Evolutionary conservation across 2,113 vertebrate species (phyloP), one percentile per base, ranked within the genome.

Genomic region (Elaphurus davidianus): DNA sequence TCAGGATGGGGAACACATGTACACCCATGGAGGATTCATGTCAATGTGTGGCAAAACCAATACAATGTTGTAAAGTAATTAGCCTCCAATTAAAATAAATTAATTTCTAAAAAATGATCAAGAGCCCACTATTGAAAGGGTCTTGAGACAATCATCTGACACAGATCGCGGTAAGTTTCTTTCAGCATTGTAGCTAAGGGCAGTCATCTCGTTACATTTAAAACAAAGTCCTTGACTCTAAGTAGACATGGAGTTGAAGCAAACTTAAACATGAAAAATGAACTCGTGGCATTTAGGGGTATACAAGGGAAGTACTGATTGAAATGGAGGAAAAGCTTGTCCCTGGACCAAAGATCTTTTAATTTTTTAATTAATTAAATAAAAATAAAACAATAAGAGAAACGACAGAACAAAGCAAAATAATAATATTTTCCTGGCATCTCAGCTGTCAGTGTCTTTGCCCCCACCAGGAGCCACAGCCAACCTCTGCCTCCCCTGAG

Each of bases 221-320:
- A 95, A 97, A 67, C 57, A 64, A 82, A 90, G 78, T 71, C 45
- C 45, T 83, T 50, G 30, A 50, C n/a, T 87, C 43, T 28, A 36
- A 81, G 7, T 12, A 87, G 45, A 25, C 40, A 27, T 0, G 5
- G 30, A 36, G 36, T 17, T 60, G 55, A 90, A 62, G 50, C 30
- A 45, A 93, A 47, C 36, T 30, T 54, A 45, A 84, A 25, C 86
- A 43, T 21, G n/a, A 79, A 87, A 71, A 59, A 83, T 7, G 19
- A 27, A 6, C 17, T 59, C 7, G 1, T 23, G 6, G 16, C 8
- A 23, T 2, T 21, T 27, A 40, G 21, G 8, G 7, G 0, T 2
- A 64, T 5, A 15, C 1, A 12, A 54, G 16, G 25, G 21, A 54
- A 87, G 47, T 6, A 47, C 12, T 16, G 21, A 64, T 0, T 43